A percentile compares a stretch with the other conserved stretches of the same genome.
phyloP scores from a whole-genome alignment of 1,140 invertebrate species.

The Paralvinella palmiformis region DNA sequence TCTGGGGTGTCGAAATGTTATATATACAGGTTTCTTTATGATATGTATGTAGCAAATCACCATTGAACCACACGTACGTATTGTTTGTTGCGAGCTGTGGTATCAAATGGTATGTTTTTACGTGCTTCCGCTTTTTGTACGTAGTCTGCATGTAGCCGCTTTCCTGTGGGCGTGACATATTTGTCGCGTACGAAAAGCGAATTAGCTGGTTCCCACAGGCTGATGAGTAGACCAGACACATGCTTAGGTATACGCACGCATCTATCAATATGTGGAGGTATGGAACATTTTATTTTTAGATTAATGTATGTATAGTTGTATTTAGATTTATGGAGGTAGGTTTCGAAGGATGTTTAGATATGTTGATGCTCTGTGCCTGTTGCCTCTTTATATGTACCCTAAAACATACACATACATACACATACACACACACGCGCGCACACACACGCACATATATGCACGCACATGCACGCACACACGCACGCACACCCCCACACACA shows the following conservation, averaged over 20 bases:
- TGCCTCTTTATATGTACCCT: not conserved
- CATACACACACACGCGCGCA: not conserved
- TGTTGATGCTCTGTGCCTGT: not conserved
- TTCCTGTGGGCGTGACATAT: too few species aligned
- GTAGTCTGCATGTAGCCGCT: too few species aligned
- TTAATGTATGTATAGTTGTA: not conserved
- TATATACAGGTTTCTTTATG: too few species aligned
- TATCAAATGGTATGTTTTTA: too few species aligned
- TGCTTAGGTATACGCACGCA: not conserved
- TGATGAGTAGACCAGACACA: not conserved
- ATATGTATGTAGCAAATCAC: too few species aligned
- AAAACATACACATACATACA: not conserved
- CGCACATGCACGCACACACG: not conserved
- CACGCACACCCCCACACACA: not conserved
- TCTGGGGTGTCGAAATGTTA: too few species aligned
- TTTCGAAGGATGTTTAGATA: not conserved
- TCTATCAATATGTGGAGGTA: not conserved
- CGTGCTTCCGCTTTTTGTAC: too few species aligned
- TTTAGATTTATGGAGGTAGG: not conserved
- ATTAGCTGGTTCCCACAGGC: too few species aligned
- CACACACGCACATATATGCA: not conserved
- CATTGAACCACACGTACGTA: too few species aligned
- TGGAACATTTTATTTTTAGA: not conserved
- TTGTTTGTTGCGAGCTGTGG: too few species aligned
- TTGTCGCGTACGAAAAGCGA: too few species aligned